Conservation (phyloP, 2,797 vertebrate species). For the Brachymystax lenok region DNA sequence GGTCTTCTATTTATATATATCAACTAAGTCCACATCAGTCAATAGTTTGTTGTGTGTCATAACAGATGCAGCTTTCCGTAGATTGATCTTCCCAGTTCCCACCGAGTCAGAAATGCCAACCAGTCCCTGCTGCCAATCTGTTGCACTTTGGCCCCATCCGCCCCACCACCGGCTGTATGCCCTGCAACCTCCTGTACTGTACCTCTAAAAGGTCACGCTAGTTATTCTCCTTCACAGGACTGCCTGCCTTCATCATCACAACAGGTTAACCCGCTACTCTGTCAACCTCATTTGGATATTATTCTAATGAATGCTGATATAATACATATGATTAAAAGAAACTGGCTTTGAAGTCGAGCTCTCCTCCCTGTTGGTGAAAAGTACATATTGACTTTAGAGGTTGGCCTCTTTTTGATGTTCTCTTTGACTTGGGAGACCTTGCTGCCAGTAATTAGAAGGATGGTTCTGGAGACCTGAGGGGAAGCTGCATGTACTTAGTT, state of each 20-base stretch:
- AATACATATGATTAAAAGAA: conserved; percentile 68
- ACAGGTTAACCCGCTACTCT: conserved; percentile 69
- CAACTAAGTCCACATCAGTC: not conserved
- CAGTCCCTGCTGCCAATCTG: not conserved
- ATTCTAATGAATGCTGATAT: conserved; percentile 71
- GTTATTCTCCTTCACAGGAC: conserved; percentile 45
- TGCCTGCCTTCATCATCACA: conserved; percentile 51
- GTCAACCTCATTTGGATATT: conserved; percentile 73
- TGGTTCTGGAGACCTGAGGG: conserved; percentile 27
- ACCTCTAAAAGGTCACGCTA: conserved; percentile 55
- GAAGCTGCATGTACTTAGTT: conserved; percentile 35
- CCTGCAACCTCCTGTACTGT: conserved; percentile 22
- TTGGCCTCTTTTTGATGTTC: conserved; percentile 77
- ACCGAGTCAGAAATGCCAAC: conserved; percentile 51
- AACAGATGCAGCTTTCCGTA: conserved; percentile 11
- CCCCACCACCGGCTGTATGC: not conserved
- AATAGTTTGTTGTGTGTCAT: not conserved
- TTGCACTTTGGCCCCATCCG: conserved; percentile 9
- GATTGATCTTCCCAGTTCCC: conserved; percentile 37
- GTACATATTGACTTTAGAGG: conserved; percentile 77
- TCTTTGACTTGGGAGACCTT: conserved; percentile 69
- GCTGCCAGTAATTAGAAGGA: conserved; percentile 61
- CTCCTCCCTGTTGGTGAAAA: conserved; percentile 73
- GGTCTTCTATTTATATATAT: not conserved
- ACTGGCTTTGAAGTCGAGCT: conserved; percentile 68